These are phyloP conservation scores for Peromyscus leucopus DNA, from an alignment of 2,113 vertebrate genomes.

Conservation along the genomic window DNA sequence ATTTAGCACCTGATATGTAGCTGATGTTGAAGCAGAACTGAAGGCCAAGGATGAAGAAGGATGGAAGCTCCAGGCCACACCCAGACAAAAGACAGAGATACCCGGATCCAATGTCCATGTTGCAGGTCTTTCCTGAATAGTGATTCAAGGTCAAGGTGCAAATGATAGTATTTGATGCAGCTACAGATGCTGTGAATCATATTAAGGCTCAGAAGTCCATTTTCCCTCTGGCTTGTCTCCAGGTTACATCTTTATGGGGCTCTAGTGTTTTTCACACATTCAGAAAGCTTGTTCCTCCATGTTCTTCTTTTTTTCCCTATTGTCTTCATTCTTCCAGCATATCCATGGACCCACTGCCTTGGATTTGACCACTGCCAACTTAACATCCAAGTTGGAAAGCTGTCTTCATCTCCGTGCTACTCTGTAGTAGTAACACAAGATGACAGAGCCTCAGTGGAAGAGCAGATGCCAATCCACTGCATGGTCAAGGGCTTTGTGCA, in stretches of 20 bases:
- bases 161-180: background rate
- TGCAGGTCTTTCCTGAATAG: background rate
- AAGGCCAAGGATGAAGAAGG: no score
- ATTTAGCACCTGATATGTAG: background rate
- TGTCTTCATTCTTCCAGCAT: background rate
- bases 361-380: background rate
- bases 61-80: background rate
- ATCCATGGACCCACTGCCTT: fast-evolving
- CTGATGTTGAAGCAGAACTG: no score
- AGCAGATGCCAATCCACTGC: background rate
- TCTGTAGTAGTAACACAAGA: background rate
- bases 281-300: background rate
- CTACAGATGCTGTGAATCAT: background rate
- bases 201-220: background rate
- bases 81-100: fast-evolving
- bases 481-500: background rate
- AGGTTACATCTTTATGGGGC: background rate
- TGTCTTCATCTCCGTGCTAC: background rate
- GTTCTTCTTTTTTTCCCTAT: background rate
- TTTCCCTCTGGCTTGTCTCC: background rate
- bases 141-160: background rate
- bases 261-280: no score
- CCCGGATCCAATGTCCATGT: fast-evolving
- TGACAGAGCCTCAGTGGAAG: background rate
- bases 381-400: background rate